phyloP scores from a whole-genome alignment of 2,888 invertebrate species.

The Eledone cirrhosa region DNA sequence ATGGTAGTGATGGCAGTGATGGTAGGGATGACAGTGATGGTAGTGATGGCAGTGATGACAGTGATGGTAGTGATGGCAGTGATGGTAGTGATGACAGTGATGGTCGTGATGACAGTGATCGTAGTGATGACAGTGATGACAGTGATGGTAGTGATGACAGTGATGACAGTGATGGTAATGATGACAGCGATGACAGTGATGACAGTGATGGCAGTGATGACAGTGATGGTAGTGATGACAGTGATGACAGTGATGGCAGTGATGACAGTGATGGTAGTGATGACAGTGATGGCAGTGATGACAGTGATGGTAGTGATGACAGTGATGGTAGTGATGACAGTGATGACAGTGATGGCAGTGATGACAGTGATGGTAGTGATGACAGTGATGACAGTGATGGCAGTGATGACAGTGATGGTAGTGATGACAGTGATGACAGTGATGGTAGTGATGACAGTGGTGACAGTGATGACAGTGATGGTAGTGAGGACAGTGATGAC shows the following conservation, averaged over 20 bases:
- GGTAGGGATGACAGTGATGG: neutral
- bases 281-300: constrained; percentile 18
- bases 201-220: constrained; percentile 9
- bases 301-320: neutral
- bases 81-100: constrained; percentile 3
- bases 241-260: neutral
- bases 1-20: neutral
- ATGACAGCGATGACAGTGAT: neutral
- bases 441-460: constrained; percentile 1
- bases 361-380: neutral
- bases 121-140: no score
- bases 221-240: neutral
- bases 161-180: neutral
- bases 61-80: constrained; percentile 12
- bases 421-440: neutral
- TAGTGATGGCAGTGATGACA: neutral
- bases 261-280: constrained; percentile 20
- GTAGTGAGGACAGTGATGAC: no score
- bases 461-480: no score
- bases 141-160: neutral
- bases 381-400: constrained; percentile 22
- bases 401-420: constrained; percentile 5
- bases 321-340: constrained; percentile 11
- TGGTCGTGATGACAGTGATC: no score
- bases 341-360: constrained; percentile 14